phyloP scores from a whole-genome alignment of 1,140 invertebrate genomes.

The Brachionus asplanchnoidis region DNA sequence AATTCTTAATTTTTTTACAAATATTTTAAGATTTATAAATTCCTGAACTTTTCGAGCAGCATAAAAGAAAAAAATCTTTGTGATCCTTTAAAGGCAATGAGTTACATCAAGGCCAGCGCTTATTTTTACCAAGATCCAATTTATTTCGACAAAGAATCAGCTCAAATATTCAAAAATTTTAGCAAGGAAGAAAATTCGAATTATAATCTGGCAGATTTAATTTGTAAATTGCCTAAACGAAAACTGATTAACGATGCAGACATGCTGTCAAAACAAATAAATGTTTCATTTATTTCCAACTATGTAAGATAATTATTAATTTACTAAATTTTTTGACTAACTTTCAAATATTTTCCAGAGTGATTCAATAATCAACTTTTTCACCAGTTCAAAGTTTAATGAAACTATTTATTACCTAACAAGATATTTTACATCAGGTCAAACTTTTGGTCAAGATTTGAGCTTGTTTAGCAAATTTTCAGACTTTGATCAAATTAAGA shows the following conservation, averaged over 20 bases:
- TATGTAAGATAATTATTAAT: constrained; percentile 22
- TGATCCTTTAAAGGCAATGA: constrained; percentile 20
- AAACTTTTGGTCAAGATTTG: constrained; percentile 10
- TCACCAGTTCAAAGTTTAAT: constrained; percentile 37
- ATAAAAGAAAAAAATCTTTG: constrained; percentile 27
- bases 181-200: constrained; percentile 3
- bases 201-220: constrained; percentile 20
- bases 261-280: constrained; percentile 17
- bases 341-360: not conserved
- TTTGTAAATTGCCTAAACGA: constrained; percentile 32
- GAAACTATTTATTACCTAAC: constrained; percentile 36
- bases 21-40: constrained; percentile 26
- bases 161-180: not conserved
- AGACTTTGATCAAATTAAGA: not conserved
- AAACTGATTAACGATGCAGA: constrained; percentile 6
- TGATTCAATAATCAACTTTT: constrained; percentile 15
- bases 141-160: not conserved
- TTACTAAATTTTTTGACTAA: not conserved
- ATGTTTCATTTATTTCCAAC: constrained; percentile 17
- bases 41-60: constrained; percentile 31
- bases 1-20: not conserved
- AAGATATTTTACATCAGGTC: constrained; percentile 20
- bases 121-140: not conserved
- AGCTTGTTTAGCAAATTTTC: constrained; percentile 8
- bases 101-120: not conserved